Conservation (phyloP, 1,140 invertebrate genomes). For the Drosophila elegans region DNA sequence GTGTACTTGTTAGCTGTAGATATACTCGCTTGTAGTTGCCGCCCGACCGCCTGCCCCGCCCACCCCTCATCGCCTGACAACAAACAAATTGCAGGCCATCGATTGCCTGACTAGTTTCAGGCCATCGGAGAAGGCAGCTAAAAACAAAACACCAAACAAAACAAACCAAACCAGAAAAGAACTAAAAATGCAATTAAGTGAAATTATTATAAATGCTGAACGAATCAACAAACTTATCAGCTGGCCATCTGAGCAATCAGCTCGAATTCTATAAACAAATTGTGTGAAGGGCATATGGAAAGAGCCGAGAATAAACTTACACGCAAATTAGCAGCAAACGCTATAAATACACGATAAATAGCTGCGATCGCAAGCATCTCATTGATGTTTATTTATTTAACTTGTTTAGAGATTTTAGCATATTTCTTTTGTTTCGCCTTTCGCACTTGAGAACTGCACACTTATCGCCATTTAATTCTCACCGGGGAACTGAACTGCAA, state of each 20-base stretch:
- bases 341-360: constrained; percentile 44
- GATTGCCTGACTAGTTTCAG: constrained; percentile 44
- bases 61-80: constrained; percentile 43
- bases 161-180: not conserved
- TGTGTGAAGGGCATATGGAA: constrained; percentile 51
- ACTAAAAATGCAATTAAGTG: constrained; percentile 15
- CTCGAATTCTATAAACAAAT: constrained; percentile 20
- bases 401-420: constrained; percentile 36
- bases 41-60: constrained; percentile 12
- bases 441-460: constrained; percentile 40
- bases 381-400: constrained; percentile 51
- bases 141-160: constrained; percentile 5
- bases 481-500: not conserved
- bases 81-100: constrained; percentile 52
- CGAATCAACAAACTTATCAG: constrained; percentile 25
- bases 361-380: constrained; percentile 26
- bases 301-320: constrained; percentile 24
- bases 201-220: constrained; percentile 10
- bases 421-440: constrained; percentile 16
- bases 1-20: constrained; percentile 28
- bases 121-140: constrained; percentile 18
- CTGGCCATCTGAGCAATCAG: constrained; percentile 15
- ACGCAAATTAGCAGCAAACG: constrained; percentile 35
- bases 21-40: constrained; percentile 50
- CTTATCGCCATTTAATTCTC: constrained; percentile 22